Conservation (phyloP, 2,797 vertebrate species). For the Pangasius djambal region DNA sequence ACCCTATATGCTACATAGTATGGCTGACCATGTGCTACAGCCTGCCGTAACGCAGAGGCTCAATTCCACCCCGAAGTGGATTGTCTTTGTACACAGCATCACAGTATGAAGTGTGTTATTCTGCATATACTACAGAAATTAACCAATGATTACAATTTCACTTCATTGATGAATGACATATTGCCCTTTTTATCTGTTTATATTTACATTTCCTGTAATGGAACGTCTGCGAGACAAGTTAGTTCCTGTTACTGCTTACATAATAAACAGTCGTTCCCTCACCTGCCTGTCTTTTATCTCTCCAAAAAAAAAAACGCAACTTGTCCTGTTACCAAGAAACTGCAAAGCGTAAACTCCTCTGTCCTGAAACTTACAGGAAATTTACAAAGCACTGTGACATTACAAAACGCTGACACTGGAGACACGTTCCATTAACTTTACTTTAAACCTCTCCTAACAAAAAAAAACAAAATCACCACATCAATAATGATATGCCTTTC, state of each 20-base stretch:
- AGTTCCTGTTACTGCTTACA: conserved; percentile 14
- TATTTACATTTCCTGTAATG: conserved; percentile 7
- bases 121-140: not conserved
- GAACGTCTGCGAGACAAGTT: conserved; percentile 16
- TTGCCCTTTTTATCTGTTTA: not conserved
- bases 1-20: no score
- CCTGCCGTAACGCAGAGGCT: not conserved
- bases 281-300: not conserved
- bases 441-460: not conserved
- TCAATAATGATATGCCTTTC: no score
- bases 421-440: not conserved
- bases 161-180: not conserved
- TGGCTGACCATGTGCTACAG: not conserved
- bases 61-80: no score
- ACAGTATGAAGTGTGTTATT: not conserved
- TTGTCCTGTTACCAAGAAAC: not conserved
- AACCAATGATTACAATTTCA: not conserved
- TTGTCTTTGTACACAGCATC: no score
- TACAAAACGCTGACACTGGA: not conserved
- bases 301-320: not conserved
- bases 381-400: not conserved
- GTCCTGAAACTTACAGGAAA: not conserved
- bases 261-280: not conserved
- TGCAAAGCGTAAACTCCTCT: not conserved
- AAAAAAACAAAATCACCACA: not conserved